Evolutionary conservation across 2,113 vertebrate genomes (phyloP).

Genomic region (Progne subis): DNA sequence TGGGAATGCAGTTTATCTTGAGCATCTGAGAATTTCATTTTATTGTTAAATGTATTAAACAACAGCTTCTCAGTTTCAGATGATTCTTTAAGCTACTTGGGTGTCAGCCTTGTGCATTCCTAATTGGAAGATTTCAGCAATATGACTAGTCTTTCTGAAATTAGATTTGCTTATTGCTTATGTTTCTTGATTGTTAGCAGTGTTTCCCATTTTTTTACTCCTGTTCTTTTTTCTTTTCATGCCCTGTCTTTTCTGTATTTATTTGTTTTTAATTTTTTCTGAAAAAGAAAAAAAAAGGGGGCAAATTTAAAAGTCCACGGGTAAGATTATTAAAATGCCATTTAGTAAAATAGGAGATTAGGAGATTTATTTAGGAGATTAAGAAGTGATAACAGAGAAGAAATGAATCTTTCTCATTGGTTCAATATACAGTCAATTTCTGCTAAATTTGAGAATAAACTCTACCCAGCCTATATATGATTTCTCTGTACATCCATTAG

Average conservation of each 20-base stretch:
- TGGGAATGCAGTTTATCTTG: background rate
- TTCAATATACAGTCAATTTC: background rate
- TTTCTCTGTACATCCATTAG: background rate
- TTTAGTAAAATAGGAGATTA: background rate
- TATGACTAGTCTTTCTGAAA: background rate
- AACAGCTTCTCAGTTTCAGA: background rate
- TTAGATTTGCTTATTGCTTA: background rate
- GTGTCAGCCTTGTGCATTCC: background rate
- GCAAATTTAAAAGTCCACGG: background rate
- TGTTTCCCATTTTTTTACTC: background rate
- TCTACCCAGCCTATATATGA: background rate
- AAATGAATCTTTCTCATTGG: background rate
- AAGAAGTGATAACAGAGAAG: background rate
- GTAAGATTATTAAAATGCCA: background rate
- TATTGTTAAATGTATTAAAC: background rate
- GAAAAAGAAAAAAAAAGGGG: background rate
- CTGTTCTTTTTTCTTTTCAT: background rate
- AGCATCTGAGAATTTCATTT: background rate
- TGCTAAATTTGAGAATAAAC: background rate
- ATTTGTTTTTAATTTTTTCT: background rate
- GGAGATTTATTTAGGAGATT: background rate
- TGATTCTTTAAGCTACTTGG: background rate
- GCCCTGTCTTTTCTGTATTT: background rate
- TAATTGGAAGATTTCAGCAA: background rate
- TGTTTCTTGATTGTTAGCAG: background rate